These are phyloP conservation scores for Caenorhabditis sp. DNA, from an alignment of 2,888 invertebrate genomes.

Conservation along the genomic window DNA sequence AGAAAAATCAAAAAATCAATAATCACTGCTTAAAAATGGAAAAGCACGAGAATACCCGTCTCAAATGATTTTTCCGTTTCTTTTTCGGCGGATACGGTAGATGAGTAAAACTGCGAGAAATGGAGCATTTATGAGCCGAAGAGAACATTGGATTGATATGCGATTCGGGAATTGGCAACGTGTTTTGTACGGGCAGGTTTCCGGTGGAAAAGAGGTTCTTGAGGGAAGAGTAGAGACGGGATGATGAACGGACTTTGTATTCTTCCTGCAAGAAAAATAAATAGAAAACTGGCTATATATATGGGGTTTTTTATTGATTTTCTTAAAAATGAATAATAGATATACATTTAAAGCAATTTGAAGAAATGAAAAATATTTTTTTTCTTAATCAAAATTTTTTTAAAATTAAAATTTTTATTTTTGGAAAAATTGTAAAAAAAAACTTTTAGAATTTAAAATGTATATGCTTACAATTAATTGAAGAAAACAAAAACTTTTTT, in stretches of 20 bases:
- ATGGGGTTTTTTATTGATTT: no score
- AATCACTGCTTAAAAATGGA: conserved; percentile 47
- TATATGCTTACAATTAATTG: no score
- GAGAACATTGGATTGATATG: conserved; percentile 65
- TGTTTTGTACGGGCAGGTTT: not conserved
- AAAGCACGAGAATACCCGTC: conserved; percentile 61
- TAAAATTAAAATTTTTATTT: no score
- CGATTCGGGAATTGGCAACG: conserved; percentile 38
- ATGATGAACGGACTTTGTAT: conserved; percentile 37
- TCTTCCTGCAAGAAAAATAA: conserved; percentile 38
- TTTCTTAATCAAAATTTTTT: no score
- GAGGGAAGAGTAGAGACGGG: conserved; percentile 37
- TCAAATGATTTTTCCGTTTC: conserved; percentile 52
- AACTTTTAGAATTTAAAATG: no score
- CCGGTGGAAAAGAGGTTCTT: conserved; percentile 41
- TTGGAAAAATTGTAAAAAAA: no score
- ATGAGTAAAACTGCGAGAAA: conserved; percentile 55
- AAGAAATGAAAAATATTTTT: no score
- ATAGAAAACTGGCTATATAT: no score
- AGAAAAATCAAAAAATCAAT: not conserved
- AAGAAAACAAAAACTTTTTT: no score
- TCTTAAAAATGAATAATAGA: no score
- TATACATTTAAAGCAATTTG: no score
- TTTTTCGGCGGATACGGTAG: conserved; percentile 57
- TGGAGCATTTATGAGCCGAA: conserved; percentile 33